Conservation (phyloP, 1,140 invertebrate genomes). For the Papilio machaon region DNA sequence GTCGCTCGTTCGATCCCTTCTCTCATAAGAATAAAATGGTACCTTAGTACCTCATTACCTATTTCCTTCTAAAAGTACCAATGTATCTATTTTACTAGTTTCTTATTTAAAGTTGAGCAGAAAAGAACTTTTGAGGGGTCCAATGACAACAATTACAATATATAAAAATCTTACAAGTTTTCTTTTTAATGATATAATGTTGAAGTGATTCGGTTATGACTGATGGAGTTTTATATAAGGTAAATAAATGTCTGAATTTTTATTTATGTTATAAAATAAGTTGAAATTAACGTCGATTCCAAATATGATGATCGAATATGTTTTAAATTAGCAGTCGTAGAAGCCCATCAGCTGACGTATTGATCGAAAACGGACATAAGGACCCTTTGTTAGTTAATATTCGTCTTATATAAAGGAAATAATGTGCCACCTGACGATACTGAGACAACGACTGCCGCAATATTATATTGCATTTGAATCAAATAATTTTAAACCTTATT, state of each 20-base stretch:
- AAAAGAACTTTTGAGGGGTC: too few relatives aligned
- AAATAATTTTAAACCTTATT: conserved; percentile 23
- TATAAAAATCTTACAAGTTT: too few relatives aligned
- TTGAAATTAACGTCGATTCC: background rate
- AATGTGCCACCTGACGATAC: conserved; percentile 25
- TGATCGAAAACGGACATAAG: conserved; percentile 25
- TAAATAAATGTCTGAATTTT: background rate
- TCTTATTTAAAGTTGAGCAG: too few relatives aligned
- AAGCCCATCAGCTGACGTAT: conserved; percentile 31
- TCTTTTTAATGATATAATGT: too few relatives aligned
- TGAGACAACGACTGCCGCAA: background rate
- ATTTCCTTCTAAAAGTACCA: too few relatives aligned
- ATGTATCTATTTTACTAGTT: too few relatives aligned
- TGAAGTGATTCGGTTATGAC: too few relatives aligned
- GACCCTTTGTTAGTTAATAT: conserved; percentile 29
- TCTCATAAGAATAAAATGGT: too few relatives aligned
- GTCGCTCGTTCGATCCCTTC: too few relatives aligned
- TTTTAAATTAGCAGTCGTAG: background rate
- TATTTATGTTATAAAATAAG: background rate
- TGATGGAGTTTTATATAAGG: too few relatives aligned
- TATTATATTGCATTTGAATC: background rate
- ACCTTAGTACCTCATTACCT: too few relatives aligned
- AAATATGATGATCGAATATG: background rate
- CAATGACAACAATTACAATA: too few relatives aligned
- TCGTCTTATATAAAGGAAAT: conserved; percentile 39